Percentiles rank a stretch among this genome's conserved stretches.
Conservation (phyloP, 2,888 invertebrate species). For the Apamea anceps region DNA sequence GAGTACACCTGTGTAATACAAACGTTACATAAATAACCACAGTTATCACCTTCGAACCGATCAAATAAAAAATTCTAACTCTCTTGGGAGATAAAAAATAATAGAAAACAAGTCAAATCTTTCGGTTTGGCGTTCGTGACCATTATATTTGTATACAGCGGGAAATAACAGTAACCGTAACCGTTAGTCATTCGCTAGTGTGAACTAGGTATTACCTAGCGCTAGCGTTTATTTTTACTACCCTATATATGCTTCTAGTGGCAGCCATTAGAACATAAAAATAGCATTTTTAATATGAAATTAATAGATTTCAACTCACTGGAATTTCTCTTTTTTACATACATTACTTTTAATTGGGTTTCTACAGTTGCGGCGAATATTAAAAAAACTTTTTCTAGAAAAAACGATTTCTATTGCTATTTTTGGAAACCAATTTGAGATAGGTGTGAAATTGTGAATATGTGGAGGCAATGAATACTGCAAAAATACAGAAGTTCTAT, state of each 20-base stretch:
- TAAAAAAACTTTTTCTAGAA: constrained; percentile 29
- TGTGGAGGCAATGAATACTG: not conserved
- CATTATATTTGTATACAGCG: constrained; percentile 68
- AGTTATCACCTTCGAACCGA: constrained; percentile 50
- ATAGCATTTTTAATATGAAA: constrained; percentile 48
- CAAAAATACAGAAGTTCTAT: not conserved
- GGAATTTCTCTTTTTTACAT: constrained; percentile 58
- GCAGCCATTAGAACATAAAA: constrained; percentile 57
- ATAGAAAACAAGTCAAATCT: constrained; percentile 67
- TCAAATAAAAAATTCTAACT: constrained; percentile 58
- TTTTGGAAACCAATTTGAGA: constrained; percentile 23
- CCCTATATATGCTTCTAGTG: constrained; percentile 50
- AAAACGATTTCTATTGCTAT: constrained; percentile 20
- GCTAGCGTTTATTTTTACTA: constrained; percentile 64
- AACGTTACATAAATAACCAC: constrained; percentile 42
- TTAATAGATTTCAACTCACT: constrained; percentile 59
- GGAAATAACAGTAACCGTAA: constrained; percentile 66
- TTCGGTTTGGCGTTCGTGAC: constrained; percentile 60
- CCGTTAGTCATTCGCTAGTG: constrained; percentile 67
- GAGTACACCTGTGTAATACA: constrained; percentile 34
- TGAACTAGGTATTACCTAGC: constrained; percentile 68
- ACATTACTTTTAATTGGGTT: constrained; percentile 43
- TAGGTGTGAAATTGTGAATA: constrained; percentile 16
- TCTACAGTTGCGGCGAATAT: constrained; percentile 13
- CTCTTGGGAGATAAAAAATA: constrained; percentile 60